phyloP scores from a whole-genome alignment of 2,113 vertebrate species.

The Pagrus major region DNA sequence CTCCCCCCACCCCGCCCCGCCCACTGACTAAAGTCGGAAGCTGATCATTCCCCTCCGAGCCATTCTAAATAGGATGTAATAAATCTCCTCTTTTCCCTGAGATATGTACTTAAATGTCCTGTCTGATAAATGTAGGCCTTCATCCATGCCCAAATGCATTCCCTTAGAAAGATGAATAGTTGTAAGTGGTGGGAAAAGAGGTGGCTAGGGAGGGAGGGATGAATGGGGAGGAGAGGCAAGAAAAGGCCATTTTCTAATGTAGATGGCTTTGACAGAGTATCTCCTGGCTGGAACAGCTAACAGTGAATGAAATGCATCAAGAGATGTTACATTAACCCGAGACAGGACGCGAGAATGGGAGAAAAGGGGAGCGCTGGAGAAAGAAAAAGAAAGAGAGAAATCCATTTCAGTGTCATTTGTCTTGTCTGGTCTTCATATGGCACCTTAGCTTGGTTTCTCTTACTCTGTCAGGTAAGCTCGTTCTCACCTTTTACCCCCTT shows the following conservation, averaged over 20 bases:
- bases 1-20: no score
- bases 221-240: constrained; percentile 26
- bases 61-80: constrained; percentile 68
- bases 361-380: neutral
- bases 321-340: constrained; percentile 78
- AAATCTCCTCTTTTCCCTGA: constrained; percentile 67
- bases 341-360: neutral
- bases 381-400: constrained; percentile 29
- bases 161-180: constrained; percentile 75
- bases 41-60: constrained; percentile 48
- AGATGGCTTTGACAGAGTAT: constrained; percentile 78
- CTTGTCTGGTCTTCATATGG: constrained; percentile 72
- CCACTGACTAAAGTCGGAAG: constrained; percentile 40
- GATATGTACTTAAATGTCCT: constrained; percentile 74
- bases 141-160: constrained; percentile 71
- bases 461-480: constrained; percentile 62
- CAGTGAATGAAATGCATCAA: constrained; percentile 81
- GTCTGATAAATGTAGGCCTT: constrained; percentile 77
- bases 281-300: constrained; percentile 68
- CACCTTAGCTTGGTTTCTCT: constrained; percentile 59
- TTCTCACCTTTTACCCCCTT: neutral
- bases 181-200: constrained; percentile 36
- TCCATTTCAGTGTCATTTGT: constrained; percentile 69
- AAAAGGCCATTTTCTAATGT: constrained; percentile 75
- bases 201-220: neutral